These are phyloP conservation scores for Holacanthus passer DNA, from an alignment of 2,113 vertebrate species.

Conservation along the genomic window DNA sequence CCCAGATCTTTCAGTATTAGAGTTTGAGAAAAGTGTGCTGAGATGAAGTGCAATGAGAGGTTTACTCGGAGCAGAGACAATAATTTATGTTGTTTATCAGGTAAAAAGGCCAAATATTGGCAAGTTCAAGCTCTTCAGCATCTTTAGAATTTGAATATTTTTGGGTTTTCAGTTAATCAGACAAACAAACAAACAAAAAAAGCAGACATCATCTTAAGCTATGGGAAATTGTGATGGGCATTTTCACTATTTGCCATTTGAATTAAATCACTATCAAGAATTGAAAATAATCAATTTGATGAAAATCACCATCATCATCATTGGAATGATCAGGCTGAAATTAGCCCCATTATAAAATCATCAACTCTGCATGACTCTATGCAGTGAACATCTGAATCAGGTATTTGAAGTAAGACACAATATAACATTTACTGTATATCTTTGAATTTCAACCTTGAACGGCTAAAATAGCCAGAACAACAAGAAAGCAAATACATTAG, in stretches of 20 bases:
- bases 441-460: neutral
- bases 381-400: neutral
- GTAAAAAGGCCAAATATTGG: too few species aligned
- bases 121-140: too few species aligned
- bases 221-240: neutral
- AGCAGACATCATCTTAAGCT: neutral
- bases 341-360: neutral
- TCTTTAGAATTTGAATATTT: too few species aligned
- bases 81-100: too few species aligned
- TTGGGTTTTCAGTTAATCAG: neutral
- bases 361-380: neutral
- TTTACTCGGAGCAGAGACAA: neutral
- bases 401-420: neutral
- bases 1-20: neutral
- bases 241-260: neutral
- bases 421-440: neutral
- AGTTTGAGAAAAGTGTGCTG: constrained; percentile 15
- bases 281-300: neutral
- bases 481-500: neutral
- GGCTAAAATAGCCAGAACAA: neutral
- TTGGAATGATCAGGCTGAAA: neutral
- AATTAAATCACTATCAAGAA: neutral
- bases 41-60: constrained; percentile 1
- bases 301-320: too few species aligned
- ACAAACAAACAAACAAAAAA: neutral